These are phyloP conservation scores for Ibycter americanus DNA, from an alignment of 2,797 vertebrate species.

Conservation along the genomic window DNA sequence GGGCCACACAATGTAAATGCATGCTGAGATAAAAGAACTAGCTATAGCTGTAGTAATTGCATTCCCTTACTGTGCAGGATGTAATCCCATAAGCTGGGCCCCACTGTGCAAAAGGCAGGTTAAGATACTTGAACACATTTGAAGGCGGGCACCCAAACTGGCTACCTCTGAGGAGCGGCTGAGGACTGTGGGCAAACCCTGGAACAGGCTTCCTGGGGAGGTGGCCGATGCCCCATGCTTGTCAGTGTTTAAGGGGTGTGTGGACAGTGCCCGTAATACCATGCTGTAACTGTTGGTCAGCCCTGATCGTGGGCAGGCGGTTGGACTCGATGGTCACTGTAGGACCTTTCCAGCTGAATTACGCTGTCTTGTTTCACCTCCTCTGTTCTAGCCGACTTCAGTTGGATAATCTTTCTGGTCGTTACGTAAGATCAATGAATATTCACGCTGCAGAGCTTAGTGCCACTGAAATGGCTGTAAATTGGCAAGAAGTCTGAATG, in stretches of 20 bases:
- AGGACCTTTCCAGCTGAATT: not conserved
- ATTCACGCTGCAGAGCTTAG: not conserved
- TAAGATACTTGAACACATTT: too few species aligned
- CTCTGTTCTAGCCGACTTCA: not conserved
- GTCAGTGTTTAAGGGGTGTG: too few species aligned
- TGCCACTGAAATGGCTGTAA: not conserved
- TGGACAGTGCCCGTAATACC: too few species aligned
- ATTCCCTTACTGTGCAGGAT: too few species aligned
- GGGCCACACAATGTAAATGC: not conserved
- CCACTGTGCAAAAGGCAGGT: too few species aligned
- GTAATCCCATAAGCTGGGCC: too few species aligned
- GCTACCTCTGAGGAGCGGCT: too few species aligned
- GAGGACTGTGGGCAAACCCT: not conserved
- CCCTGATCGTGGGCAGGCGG: not conserved
- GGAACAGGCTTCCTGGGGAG: not conserved
- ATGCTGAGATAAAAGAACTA: too few species aligned
- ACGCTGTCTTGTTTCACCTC: not conserved
- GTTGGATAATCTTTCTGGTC: not conserved
- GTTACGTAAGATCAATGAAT: not conserved
- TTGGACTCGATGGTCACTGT: too few species aligned
- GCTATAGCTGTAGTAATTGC: too few species aligned
- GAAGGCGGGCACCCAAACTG: too few species aligned
- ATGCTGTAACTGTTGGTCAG: not conserved
- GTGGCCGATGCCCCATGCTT: accelerated
- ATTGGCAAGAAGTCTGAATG: not conserved